Base-by-base conservation (phyloP, 1,140 invertebrate genomes). In the Bombus picipes region DNA sequence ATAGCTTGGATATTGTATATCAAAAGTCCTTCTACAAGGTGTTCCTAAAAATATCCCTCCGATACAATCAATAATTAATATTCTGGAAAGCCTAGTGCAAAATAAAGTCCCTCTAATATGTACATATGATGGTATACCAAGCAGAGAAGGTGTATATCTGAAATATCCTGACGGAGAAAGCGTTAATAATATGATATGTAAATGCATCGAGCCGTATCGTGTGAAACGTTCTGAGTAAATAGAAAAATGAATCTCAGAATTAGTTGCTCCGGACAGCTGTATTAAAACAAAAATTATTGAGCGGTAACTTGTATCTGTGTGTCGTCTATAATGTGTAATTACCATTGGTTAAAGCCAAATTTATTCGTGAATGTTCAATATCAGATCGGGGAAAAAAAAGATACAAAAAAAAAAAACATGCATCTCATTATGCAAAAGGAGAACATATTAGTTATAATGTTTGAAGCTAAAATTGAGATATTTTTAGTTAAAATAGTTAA, bases 131-230 rank as follows among this genome's bases (percentile, higher is more conserved):
- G 91, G 89, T 70, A 12, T 85, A 81, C 71, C 89, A 15, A 39
- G 41, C 0, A 73, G 84, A 32, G 88, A 92, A 83, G 94, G 92
- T 39, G 94, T 94, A 43, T 57, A 86, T 25, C 88, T 95, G 37
- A 89, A 80, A 34, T 75, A 75, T 3, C 25, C 37, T 4, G 84
- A 75, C 28, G 91, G 85, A 41, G 85, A 92, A 68, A 77, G 15
- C 74, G 43, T 95, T 12, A 95, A 95, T 81, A 86, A 92, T 3
- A 86, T 81, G 34, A 90, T 95, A 65, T 91, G 87, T 8, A 10
- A 86, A 10, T 62, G 92, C 1, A 81, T 95, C 6, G 75, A 73
- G 47, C 93, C 94, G 3, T 4, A 37, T 4, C 3, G n/a, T 2
- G 34, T 34, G 34, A 78, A 37, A 13, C 92, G 88, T 88, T 81